Evolutionary conservation across 1,140 invertebrate genomes (phyloP).

Genomic region (Drosophila ohnishii): DNA sequence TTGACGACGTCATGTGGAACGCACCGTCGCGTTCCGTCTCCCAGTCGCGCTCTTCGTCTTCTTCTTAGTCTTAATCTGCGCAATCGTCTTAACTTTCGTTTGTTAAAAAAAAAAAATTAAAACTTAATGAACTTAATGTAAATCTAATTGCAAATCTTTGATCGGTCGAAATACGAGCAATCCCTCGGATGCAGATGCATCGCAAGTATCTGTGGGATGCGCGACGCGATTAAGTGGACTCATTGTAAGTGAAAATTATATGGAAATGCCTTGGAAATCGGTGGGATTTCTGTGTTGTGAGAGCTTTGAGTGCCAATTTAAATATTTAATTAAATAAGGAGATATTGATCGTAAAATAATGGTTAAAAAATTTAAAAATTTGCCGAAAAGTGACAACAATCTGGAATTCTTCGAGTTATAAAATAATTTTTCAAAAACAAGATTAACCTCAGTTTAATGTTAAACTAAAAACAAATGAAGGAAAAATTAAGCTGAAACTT

Average conservation of each 20-base stretch:
- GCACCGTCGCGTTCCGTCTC: conserved; percentile 46
- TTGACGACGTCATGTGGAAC: conserved; percentile 81
- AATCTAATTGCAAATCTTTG: conserved; percentile 11
- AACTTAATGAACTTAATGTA: background rate
- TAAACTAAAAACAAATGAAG: background rate
- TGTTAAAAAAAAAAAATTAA: conserved; percentile 6
- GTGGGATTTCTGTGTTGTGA: conserved; percentile 25
- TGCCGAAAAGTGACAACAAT: background rate
- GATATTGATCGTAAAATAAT: background rate
- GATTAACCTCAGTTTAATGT: too few relatives aligned
- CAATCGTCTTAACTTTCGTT: conserved; percentile 53
- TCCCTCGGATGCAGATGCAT: conserved; percentile 25
- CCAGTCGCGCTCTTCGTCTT: conserved; percentile 9
- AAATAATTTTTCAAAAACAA: background rate
- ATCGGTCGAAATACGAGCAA: conserved; percentile 20
- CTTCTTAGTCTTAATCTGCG: conserved; percentile 15
- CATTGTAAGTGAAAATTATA: conserved; percentile 14
- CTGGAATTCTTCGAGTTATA: background rate
- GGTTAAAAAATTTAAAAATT: background rate
- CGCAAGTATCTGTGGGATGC: conserved; percentile 27
- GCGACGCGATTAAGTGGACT: conserved; percentile 21
- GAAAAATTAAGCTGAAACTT: background rate
- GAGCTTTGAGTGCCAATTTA: conserved; percentile 41
- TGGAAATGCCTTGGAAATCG: background rate
- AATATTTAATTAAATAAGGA: background rate